Evolutionary conservation across 1,140 invertebrate genomes (phyloP), one percentile per base, ranked within the genome.

Genomic region (Homarus americanus): DNA sequence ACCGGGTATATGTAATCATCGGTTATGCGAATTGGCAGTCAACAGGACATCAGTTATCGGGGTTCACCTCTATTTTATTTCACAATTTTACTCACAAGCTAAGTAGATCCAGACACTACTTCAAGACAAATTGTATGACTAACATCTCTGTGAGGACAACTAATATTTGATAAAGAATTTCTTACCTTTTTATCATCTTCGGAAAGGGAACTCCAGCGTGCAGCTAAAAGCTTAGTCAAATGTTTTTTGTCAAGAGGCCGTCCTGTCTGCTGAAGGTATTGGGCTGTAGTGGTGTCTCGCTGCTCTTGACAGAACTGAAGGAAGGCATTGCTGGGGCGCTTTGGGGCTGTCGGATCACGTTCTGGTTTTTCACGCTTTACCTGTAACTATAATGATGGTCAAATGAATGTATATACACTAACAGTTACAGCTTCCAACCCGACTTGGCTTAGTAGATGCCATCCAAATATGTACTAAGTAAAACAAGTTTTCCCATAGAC

Each of bases 281-380:
- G 83, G 24, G 72, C 66, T 32, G 72, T 76, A 72, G 82, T 69
- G 3, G 80, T 58, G 49, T 90, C 88, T 24, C 88, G 79, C 80
- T 90, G 88, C 36, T 90, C 88, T 41, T 90, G 88, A 76, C 88
- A 90, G 58, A 90, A 90, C 80, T 90, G 88, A 34, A 90, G 80
- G 53, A 90, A 90, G 32, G 88, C 88, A 76, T 83, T 83, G 53
- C 49, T 90, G 15, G 88, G 79, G 3, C 88, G 79, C 36, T 90
- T 90, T 4, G 80, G 80, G 20, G 72, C 58, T 7, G 63, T 24
- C 34, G 88, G 49, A 32, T 90, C 88, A 66, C 88, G 88, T 63
- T 90, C 87, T 3, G 53, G 34, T 34, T 82, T 90, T 79, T 90
- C 87, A 20, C 87, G 63, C 69, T 90, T 90, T 24, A 90, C 53